phyloP scores from a whole-genome alignment of 2,113 vertebrate genomes.

The Stegostoma tigrinum region DNA sequence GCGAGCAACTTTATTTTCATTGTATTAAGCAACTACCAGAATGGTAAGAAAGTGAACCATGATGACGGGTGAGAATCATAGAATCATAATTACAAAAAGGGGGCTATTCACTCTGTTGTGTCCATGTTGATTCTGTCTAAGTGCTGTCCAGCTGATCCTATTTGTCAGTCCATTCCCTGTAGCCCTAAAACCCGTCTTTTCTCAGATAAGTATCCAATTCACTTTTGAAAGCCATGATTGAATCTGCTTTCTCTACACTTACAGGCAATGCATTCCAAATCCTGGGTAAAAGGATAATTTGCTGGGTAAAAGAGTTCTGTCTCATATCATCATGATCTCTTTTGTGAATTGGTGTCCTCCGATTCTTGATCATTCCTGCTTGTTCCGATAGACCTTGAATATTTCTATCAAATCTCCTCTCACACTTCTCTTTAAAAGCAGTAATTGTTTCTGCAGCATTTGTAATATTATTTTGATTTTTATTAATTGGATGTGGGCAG shows the following conservation, averaged over 20 bases:
- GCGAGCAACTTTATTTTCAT: background rate
- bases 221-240: background rate
- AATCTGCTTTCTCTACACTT: background rate
- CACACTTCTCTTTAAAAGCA: background rate
- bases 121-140: background rate
- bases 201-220: background rate
- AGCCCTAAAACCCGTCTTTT: background rate
- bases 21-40: background rate
- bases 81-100: background rate
- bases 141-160: background rate
- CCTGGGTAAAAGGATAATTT: background rate
- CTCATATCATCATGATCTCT: background rate
- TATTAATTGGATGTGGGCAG: background rate
- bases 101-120: background rate
- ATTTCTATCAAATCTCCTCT: background rate
- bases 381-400: background rate
- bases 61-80: background rate
- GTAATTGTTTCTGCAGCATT: background rate
- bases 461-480: background rate
- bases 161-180: background rate
- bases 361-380: background rate
- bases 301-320: background rate
- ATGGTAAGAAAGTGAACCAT: too few species aligned
- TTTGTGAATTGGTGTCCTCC: background rate
- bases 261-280: background rate